Evolutionary conservation across 2,888 invertebrate species (phyloP), one percentile per base, ranked within the genome.

Genomic region (Odiellus spinosus): DNA sequence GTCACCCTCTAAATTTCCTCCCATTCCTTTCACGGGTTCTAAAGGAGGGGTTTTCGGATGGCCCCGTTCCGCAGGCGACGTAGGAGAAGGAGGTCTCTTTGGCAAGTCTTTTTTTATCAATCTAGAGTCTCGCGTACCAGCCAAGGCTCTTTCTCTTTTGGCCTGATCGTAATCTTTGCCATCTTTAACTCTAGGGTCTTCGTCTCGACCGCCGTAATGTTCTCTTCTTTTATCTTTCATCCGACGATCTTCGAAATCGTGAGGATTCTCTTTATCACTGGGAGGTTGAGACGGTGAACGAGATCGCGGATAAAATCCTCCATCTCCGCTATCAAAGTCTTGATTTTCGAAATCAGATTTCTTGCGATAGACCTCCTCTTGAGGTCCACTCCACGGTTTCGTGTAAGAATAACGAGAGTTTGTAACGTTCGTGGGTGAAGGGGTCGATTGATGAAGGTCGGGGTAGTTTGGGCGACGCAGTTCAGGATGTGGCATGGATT

Each of bases 211-310:
- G 40, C 58, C 45, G 15, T 56, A 53, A 57, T 55, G 57, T 51
- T 51, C 58, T 67, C 52, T 51, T 15, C 26, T 46, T 38, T 40
- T 40, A 35, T 56, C 56, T 57, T 70, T 64, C 44, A 71, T 71
- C 11, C 66, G 64, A 44, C 26, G 4, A 26, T 26, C 26, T 15
- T 39, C 39, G 15, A 19, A 18, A 36, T 36, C n/a, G 15, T 36
- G 36, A 5, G 36, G 15, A 36, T 15, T 36, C 21, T 42, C 42
- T 42, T 21, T 26, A 11, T 15, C 21, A 40, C 17, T 18, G 5
- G 26, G 20, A 10, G 42, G 26, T n/a, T 19, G 42, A 19, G 42
- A 26, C 1, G 42, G 48, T 6, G 26, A 26, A 6, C 26, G 4
- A 26, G 26, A 26, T 8, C 26, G 5, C 4, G 26, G 26, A 26